Evolutionary conservation across 2,888 invertebrate genomes (phyloP), one percentile per base, ranked within the genome.

Genomic region (Ectobius pallidus): DNA sequence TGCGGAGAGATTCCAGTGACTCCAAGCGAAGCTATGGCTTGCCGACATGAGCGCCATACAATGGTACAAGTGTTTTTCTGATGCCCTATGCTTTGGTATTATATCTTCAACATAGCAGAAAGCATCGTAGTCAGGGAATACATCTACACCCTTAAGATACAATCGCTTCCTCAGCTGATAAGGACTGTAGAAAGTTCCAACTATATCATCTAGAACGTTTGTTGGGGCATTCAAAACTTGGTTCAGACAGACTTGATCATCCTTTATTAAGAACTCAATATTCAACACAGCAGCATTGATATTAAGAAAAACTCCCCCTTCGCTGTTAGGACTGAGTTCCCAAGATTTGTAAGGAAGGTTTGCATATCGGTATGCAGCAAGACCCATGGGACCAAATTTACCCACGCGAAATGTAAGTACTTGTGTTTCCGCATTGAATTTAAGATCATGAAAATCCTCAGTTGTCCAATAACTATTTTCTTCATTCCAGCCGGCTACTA

Each of bases 281-380:
- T 87, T 87, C 46, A 88, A 82, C 42, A 87, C 84, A 7, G 88
- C 86, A 1, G 87, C 88, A 4, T 87, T 87, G 39, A 88, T 82
- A 72, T 83, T 85, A 52, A 88, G 83, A 3, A 84, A 79, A 42
- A 83, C 81, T 0, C 80, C 82, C 46, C 69, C 58, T 63, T 75
- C 75, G 0, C 86, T 83, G 79, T 90, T 89, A 0, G 94, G 94
- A 76, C 89, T 90, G 7, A 95, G 79, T 78, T 95, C 95, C 93
- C 95, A 95, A 0, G 91, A 91, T 81, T 95, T 95, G 80, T 90
- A 95, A 0, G 95, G 95, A 79, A 95, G 84, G 81, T 95, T 95
- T 72, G 90, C 87, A 81, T 92, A 94, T 69, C 90, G 87, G 73
- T 90, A 87, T 0, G 90, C 85, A 0, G 92, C 94, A 74, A 95